Base-by-base conservation (phyloP, 1,140 invertebrate genomes). In the Drepana arcuata region DNA sequence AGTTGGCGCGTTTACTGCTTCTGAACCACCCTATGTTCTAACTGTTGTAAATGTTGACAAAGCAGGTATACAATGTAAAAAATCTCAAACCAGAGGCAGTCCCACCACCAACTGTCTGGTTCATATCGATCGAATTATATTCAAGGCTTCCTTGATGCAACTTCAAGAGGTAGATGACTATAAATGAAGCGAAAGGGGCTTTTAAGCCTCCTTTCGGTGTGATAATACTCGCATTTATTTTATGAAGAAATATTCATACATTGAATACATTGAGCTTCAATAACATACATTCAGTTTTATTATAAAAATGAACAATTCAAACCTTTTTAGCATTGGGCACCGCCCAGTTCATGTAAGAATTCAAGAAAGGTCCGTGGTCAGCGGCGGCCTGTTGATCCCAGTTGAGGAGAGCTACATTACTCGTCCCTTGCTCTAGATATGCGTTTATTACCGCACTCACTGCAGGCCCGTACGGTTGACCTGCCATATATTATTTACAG, bases 291-390 rank as follows among this genome's bases (percentile, higher is more conserved):
- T n/a, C n/a, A n/a, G n/a, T n/a, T n/a, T n/a, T n/a, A n/a, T n/a
- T n/a, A n/a, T n/a, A n/a, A n/a, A n/a, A n/a, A n/a, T n/a, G n/a
- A n/a, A n/a, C n/a, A n/a, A n/a, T n/a, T n/a, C n/a, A n/a, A n/a
- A 79, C 77, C 63, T 67, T 54, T 40, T 56, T 58, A 24, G 66
- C 64, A 33, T 81, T 81, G 14, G 77, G 74, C 6, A 50, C 63
- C 15, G 74, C 77, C 64, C 72, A 73, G 23, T 59, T 69, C n/a
- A 67, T 11, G 37, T 81, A 81, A 11, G 72, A 75, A 25, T n/a
- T 35, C 7, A 47, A 44, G 11, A 73, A 40, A 18, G 38, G 54
- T 13, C 61, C 45, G 7, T 42, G 36, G 2, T 54, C 40, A 1
- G 41, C 34, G 2, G 77, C 60, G 11, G 77, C 77, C 37, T 71